Evolutionary conservation across 2,797 vertebrate genomes (phyloP).

Genomic region (Eurystomus glaucurus): DNA sequence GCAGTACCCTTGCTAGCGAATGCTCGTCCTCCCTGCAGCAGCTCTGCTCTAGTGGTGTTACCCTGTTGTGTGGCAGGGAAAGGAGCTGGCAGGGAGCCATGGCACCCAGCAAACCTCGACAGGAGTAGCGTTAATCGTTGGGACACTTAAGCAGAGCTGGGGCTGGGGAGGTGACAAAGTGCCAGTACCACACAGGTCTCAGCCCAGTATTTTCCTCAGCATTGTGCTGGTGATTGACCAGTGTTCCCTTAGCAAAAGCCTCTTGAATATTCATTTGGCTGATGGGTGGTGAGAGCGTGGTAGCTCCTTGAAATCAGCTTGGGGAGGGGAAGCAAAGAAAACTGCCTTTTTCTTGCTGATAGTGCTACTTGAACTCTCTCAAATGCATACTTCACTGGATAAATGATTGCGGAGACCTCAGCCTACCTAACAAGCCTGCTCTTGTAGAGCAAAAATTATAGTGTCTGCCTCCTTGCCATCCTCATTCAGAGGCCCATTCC

Average conservation of each 20-base stretch:
- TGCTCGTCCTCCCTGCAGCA: background rate
- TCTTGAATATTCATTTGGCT: conserved; percentile 60
- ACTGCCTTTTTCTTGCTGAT: conserved; percentile 37
- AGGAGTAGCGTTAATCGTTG: background rate
- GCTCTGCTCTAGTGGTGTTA: accelerated
- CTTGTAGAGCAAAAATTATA: background rate
- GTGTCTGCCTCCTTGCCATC: background rate
- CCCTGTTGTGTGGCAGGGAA: background rate
- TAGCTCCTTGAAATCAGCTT: conserved; percentile 54
- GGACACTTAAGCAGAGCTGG: background rate
- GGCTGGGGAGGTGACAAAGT: background rate
- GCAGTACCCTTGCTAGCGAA: accelerated
- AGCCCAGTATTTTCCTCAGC: background rate
- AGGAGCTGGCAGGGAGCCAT: background rate
- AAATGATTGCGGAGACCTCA: background rate
- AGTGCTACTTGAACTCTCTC: conserved; percentile 51
- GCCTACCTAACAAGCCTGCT: conserved; percentile 43
- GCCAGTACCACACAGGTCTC: background rate
- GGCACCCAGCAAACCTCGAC: background rate
- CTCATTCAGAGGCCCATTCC: conserved; percentile 68
- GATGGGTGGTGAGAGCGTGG: background rate
- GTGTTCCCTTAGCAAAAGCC: background rate
- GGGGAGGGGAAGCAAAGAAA: conserved; percentile 13
- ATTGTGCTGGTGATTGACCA: conserved; percentile 46
- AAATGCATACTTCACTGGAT: background rate